phyloP scores from a whole-genome alignment of 2,113 vertebrate species.

The Origma solitaria region DNA sequence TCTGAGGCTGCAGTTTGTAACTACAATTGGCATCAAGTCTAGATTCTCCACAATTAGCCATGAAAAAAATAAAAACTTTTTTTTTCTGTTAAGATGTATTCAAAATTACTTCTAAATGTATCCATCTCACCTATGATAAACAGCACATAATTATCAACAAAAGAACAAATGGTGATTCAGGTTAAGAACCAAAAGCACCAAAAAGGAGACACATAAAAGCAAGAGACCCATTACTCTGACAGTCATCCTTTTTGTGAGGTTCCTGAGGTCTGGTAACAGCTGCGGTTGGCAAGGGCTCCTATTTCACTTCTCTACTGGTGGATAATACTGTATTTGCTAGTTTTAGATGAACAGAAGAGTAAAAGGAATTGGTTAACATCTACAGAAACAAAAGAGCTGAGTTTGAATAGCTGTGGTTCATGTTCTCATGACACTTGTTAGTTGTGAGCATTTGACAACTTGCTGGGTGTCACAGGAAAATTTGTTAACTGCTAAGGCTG shows the following conservation, averaged over 20 bases:
- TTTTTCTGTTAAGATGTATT: background rate
- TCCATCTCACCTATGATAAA: background rate
- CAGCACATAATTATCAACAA: background rate
- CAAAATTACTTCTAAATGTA: background rate
- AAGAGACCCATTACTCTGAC: background rate
- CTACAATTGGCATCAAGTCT: background rate
- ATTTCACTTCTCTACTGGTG: background rate
- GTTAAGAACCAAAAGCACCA: background rate
- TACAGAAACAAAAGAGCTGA: background rate
- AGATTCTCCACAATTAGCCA: background rate
- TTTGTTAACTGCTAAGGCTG: background rate
- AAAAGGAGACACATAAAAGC: background rate
- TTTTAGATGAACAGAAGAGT: background rate
- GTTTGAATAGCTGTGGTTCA: background rate
- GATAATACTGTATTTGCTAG: background rate
- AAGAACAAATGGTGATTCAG: background rate
- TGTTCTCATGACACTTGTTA: background rate
- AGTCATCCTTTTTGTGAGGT: background rate
- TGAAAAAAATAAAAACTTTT: background rate
- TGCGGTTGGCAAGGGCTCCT: background rate
- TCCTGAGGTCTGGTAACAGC: background rate
- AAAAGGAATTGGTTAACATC: background rate
- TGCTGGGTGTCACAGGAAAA: background rate
- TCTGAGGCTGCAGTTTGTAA: background rate
- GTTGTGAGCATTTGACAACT: background rate